Conservation (phyloP, 53 echinoderm and acorn worm species). For the Crossaster papposus region DNA sequence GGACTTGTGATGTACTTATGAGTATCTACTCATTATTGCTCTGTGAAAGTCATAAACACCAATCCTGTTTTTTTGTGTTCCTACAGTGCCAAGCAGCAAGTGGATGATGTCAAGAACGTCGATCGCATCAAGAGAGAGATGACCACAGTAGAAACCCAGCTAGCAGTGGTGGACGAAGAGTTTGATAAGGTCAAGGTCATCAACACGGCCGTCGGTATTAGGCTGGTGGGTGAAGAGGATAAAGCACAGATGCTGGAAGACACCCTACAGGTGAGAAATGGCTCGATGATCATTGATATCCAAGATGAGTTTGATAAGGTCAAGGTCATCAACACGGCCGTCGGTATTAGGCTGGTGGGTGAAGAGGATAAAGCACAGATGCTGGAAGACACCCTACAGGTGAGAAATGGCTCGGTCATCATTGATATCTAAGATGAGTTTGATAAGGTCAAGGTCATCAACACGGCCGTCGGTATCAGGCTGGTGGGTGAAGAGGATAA, state of each 20-base stretch:
- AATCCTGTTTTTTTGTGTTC: not conserved
- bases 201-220: conserved; percentile 75
- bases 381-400: conserved; percentile 89
- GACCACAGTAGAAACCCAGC: conserved; percentile 86
- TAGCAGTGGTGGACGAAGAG: conserved; percentile 82
- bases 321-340: conserved; percentile 78
- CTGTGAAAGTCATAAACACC: not conserved
- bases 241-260: conserved; percentile 84
- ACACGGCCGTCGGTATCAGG: conserved; percentile 75
- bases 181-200: conserved; percentile 81
- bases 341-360: conserved; percentile 69
- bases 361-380: conserved; percentile 71
- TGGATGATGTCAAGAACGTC: conserved; percentile 89
- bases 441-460: conserved; percentile 81
- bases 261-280: conserved; percentile 72
- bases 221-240: conserved; percentile 80
- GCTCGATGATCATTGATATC: not conserved
- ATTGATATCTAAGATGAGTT: conserved; percentile 66
- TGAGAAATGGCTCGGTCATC: not conserved
- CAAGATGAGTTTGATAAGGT: conserved; percentile 87
- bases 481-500: conserved; percentile 71
- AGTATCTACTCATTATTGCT: too few relatives aligned
- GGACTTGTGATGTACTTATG: too few relatives aligned
- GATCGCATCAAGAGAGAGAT: conserved; percentile 93
- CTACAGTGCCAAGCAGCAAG: conserved; percentile 84